phyloP scores from a whole-genome alignment of 2,888 invertebrate species.

The Quadriops clusia region DNA sequence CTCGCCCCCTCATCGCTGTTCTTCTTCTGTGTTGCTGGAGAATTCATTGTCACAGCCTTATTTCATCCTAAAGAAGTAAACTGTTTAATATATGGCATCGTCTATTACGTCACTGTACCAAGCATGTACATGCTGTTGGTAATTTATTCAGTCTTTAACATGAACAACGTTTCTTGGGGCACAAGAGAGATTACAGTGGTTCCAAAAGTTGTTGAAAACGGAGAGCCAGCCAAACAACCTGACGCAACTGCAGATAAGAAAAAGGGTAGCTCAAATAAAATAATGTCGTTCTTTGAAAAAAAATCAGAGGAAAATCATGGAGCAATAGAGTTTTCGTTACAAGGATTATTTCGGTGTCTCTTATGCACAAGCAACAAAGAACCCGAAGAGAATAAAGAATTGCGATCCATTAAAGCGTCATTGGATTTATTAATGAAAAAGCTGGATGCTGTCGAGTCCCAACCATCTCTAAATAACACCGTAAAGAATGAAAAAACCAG shows the following conservation, averaged over 20 bases:
- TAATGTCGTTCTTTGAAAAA: constrained; percentile 29
- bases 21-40: constrained; percentile 58
- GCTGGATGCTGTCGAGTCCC: constrained; percentile 11
- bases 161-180: constrained; percentile 91
- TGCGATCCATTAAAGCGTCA: constrained; percentile 21
- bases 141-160: constrained; percentile 83
- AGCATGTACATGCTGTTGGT: constrained; percentile 90
- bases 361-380: constrained; percentile 39
- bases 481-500: too few relatives aligned
- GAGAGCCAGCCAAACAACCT: constrained; percentile 63
- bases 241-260: constrained; percentile 35
- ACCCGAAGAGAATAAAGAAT: constrained; percentile 32
- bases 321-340: constrained; percentile 40
- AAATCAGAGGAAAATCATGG: constrained; percentile 34
- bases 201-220: constrained; percentile 50
- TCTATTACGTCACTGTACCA: constrained; percentile 87
- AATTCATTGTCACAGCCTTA: constrained; percentile 52
- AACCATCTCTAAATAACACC: too few relatives aligned
- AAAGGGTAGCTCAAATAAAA: too few relatives aligned
- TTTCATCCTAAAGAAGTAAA: constrained; percentile 70
- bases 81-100: constrained; percentile 60
- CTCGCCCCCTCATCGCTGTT: constrained; percentile 77
- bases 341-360: constrained; percentile 43
- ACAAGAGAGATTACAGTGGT: constrained; percentile 62
- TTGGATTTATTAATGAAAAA: constrained; percentile 22